Evolutionary conservation across 30 jellyfish, hydroid and myxozoan genomes (phyloP).

Genomic region (Aurelia aurita complex sp. Pacific): DNA sequence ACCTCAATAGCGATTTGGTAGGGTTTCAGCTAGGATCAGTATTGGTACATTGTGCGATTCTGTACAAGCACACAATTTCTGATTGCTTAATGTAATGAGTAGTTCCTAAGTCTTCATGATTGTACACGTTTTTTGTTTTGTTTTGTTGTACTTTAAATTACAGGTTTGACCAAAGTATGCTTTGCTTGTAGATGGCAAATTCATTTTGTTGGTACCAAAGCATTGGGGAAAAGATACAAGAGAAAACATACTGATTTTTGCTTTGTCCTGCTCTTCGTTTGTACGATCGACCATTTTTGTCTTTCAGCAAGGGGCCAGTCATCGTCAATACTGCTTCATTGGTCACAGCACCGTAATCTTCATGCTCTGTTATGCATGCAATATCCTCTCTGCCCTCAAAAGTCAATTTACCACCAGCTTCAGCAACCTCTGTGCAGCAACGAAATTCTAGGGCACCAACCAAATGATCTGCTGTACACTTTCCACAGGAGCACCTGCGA

Average conservation of each 20-base stretch:
- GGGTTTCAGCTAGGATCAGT: no score
- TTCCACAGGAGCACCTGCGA: conserved; percentile 23
- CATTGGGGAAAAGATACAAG: conserved; percentile 7
- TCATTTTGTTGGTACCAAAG: conserved; percentile 10
- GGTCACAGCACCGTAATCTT: conserved; percentile 29
- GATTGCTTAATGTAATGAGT: background rate
- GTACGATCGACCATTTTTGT: conserved; percentile 23
- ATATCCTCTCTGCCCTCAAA: conserved; percentile 27
- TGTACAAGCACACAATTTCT: no score
- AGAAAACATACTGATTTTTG: conserved; percentile 21
- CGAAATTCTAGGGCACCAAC: conserved; percentile 49
- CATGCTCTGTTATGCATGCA: conserved; percentile 11
- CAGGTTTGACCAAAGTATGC: background rate
- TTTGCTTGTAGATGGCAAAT: conserved; percentile 7
- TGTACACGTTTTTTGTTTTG: background rate
- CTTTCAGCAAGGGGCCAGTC: conserved; percentile 40
- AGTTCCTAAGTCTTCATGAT: background rate
- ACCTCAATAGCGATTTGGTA: no score
- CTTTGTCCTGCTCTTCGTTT: conserved; percentile 27
- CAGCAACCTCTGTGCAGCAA: conserved; percentile 44
- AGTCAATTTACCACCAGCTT: conserved; percentile 19
- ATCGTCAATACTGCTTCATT: conserved; percentile 17
- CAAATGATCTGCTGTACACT: conserved; percentile 21
- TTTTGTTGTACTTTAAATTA: background rate
- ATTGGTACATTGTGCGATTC: no score